Percentiles rank a stretch among this genome's conserved stretches.
These are phyloP conservation scores for Hemicordylus capensis DNA, from an alignment of 2,113 vertebrate genomes.

Conservation along the genomic window DNA sequence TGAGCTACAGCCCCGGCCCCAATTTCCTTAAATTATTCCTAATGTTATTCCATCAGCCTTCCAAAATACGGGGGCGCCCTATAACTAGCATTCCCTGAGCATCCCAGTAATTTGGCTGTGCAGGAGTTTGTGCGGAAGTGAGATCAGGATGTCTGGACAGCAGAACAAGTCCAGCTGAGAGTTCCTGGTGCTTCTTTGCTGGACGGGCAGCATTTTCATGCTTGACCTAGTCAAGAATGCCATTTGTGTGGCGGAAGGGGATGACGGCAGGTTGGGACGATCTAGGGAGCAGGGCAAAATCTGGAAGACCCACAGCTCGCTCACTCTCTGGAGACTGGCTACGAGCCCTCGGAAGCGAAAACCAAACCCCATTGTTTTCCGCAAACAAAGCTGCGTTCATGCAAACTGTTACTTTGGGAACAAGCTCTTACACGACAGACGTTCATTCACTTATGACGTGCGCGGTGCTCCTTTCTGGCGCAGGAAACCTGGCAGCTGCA, in stretches of 20 bases:
- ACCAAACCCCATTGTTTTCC: not conserved
- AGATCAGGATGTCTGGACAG: not conserved
- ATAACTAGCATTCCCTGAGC: too few relatives aligned
- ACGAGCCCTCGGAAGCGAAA: not conserved
- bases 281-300: not conserved
- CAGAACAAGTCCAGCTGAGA: not conserved
- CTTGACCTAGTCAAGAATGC: not conserved
- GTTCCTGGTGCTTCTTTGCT: not conserved
- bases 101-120: not conserved
- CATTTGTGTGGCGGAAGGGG: not conserved
- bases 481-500: too few relatives aligned
- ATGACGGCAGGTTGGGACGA: not conserved
- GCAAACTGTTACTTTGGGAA: too few relatives aligned
- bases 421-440: not conserved
- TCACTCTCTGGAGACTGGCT: not conserved
- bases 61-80: not conserved
- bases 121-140: not conserved
- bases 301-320: not conserved
- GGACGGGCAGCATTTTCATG: not conserved
- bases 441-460: not conserved
- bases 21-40: not conserved
- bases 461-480: too few relatives aligned
- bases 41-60: not conserved
- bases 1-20: too few relatives aligned
- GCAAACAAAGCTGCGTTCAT: not conserved